These are phyloP conservation scores for Bujurquina vittata DNA, from an alignment of 2,113 vertebrate genomes.

Conservation along the genomic window DNA sequence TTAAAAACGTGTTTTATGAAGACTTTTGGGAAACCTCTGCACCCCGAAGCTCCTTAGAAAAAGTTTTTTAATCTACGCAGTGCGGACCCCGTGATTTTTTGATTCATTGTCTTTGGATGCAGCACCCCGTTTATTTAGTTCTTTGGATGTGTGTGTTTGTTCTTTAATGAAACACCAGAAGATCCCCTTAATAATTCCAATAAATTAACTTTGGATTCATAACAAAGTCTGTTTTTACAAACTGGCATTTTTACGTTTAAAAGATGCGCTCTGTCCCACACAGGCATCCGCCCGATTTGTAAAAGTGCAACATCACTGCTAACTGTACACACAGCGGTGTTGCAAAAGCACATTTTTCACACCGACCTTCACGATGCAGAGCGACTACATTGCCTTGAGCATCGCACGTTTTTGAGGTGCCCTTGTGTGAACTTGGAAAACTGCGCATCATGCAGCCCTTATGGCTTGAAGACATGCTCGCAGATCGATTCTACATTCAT, in stretches of 20 bases:
- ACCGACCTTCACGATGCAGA: neutral
- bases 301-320: neutral
- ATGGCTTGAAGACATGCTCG: neutral
- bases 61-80: too few relatives aligned
- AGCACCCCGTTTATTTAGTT: too few relatives aligned
- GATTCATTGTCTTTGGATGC: too few relatives aligned
- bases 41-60: too few relatives aligned
- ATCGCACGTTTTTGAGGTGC: fast-evolving
- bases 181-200: neutral
- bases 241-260: neutral
- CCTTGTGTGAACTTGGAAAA: neutral
- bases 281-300: neutral
- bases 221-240: too few relatives aligned
- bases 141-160: too few relatives aligned
- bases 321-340: neutral
- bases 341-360: neutral
- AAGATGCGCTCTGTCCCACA: neutral
- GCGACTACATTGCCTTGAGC: too few relatives aligned
- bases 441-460: neutral
- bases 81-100: too few relatives aligned
- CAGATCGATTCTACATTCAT: neutral
- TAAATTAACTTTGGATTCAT: neutral
- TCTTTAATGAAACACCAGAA: too few relatives aligned
- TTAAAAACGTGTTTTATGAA: neutral
- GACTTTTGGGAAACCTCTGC: neutral